A percentile compares a stretch with the other conserved stretches of the same genome.
phyloP scores from a whole-genome alignment of 2,113 vertebrate genomes.

The Indicator indicator region DNA sequence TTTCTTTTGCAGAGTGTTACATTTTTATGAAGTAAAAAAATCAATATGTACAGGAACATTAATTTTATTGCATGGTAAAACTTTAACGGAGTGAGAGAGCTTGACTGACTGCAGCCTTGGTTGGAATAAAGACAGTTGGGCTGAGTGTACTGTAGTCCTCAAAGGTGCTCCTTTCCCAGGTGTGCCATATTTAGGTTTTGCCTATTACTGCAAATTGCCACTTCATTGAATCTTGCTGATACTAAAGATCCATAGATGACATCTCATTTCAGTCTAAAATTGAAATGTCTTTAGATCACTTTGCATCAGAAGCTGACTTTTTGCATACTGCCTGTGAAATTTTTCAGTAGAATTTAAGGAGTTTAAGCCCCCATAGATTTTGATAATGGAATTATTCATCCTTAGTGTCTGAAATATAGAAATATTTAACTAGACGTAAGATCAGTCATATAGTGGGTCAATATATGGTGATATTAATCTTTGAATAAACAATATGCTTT shows the following conservation, averaged over 20 bases:
- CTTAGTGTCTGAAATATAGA: neutral
- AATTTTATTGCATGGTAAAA: slow-evolving; percentile 60
- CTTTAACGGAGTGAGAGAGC: neutral
- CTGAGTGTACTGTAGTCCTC: neutral
- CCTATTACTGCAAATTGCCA: slow-evolving; percentile 61
- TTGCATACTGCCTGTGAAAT: neutral
- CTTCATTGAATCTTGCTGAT: slow-evolving; percentile 59
- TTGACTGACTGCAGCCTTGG: slow-evolving; percentile 16
- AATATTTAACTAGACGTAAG: neutral
- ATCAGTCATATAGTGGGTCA: neutral
- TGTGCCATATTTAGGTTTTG: slow-evolving; percentile 58
- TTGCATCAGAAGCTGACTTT: slow-evolving; percentile 22
- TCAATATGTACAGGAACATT: slow-evolving; percentile 63
- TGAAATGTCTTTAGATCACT: slow-evolving; percentile 25
- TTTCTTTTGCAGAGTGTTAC: slow-evolving; percentile 40
- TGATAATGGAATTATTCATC: neutral
- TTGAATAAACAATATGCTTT: neutral
- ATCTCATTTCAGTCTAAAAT: slow-evolving; percentile 65
- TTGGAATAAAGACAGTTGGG: slow-evolving; percentile 14
- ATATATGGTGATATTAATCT: neutral
- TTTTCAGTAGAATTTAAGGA: slow-evolving; percentile 16
- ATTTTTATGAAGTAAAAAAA: slow-evolving; percentile 70
- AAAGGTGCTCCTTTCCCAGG: slow-evolving; percentile 49
- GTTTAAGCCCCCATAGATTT: neutral
- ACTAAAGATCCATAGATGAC: slow-evolving; percentile 46